Evolutionary conservation across 2,113 vertebrate genomes (phyloP).

Genomic region (Chaetura pelagica): DNA sequence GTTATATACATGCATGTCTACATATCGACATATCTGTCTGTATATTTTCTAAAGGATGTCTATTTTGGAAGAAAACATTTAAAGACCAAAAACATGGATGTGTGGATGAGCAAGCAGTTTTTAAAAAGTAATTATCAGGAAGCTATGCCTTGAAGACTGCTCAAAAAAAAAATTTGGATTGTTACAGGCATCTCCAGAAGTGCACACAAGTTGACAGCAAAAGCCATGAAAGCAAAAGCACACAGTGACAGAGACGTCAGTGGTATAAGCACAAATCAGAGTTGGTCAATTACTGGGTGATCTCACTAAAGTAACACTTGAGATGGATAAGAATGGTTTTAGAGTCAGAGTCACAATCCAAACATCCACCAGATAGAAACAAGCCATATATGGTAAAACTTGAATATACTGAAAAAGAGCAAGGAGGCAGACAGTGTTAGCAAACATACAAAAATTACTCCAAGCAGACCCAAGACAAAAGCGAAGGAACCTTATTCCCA

Average conservation of each 20-base stretch:
- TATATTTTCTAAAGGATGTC: background rate
- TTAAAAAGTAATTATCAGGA: background rate
- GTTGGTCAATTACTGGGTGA: background rate
- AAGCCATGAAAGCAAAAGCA: background rate
- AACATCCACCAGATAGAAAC: background rate
- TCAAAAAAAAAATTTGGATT: background rate
- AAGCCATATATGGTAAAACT: background rate
- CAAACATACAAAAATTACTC: background rate
- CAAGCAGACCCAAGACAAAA: background rate
- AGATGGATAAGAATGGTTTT: background rate
- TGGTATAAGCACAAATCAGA: background rate
- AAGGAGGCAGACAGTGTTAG: background rate
- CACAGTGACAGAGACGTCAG: background rate
- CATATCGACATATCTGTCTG: background rate
- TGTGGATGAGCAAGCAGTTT: background rate
- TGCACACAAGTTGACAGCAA: background rate
- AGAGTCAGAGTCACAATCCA: background rate
- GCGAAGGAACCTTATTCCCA: background rate
- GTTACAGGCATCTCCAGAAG: background rate
- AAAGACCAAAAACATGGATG: background rate
- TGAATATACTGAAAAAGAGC: fast-evolving
- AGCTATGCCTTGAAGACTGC: background rate
- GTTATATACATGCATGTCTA: background rate
- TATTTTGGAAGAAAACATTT: background rate
- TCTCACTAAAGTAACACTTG: background rate